Percentiles rank a stretch among this genome's conserved stretches.
These are phyloP conservation scores for Parazoanthus atlanticus DNA, from an alignment of 92 coral and sea anemone genomes.

Conservation along the genomic window DNA sequence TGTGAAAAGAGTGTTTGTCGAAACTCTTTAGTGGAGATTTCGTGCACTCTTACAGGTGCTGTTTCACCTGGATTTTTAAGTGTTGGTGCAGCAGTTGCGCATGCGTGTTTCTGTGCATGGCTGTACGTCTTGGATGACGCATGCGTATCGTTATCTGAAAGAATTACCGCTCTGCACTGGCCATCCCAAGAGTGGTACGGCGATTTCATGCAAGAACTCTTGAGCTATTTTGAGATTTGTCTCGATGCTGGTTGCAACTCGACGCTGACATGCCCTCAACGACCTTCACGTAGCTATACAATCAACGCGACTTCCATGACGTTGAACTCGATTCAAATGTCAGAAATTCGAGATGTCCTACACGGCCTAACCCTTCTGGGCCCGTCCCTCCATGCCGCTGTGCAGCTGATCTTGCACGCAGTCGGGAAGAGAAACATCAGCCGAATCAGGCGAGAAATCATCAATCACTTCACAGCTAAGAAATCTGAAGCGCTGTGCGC, in stretches of 20 bases:
- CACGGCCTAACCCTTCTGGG: no score
- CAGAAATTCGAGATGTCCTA: background rate
- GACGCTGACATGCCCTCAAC: no score
- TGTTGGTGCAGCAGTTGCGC: background rate
- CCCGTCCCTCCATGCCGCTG: no score
- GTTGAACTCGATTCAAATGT: background rate
- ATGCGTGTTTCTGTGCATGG: background rate
- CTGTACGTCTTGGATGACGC: background rate
- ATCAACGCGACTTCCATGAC: no score
- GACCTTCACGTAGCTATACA: background rate
- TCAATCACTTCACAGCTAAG: constrained; percentile 20
- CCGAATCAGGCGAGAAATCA: no score
- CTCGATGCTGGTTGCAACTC: no score
- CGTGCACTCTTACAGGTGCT: background rate
- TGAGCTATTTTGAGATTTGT: background rate
- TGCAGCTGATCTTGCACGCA: no score
- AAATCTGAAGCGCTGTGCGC: background rate
- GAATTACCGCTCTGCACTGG: background rate
- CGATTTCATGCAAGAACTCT: constrained; percentile 4
- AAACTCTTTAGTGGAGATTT: background rate
- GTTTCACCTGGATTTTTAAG: constrained; percentile 6
- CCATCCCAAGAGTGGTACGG: background rate
- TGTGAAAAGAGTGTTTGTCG: constrained; percentile 1
- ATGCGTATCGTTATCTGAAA: constrained; percentile 4
- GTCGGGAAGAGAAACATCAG: no score